A percentile compares a stretch with the other conserved stretches of the same genome.
phyloP scores from a whole-genome alignment of 2,888 invertebrate species.

The Sphecodes monilicornis region DNA sequence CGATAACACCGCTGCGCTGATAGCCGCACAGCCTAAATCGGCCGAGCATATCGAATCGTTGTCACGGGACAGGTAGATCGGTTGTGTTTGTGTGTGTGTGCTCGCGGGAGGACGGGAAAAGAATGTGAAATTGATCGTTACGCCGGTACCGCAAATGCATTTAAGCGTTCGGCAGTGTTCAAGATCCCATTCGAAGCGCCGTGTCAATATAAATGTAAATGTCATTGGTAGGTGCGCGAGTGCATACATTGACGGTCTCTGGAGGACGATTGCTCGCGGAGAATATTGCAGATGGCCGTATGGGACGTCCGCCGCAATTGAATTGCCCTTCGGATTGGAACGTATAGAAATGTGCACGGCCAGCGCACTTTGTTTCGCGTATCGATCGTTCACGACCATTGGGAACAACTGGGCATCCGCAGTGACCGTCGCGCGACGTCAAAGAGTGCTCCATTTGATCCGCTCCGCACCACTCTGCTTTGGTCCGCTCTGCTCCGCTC shows the following conservation, averaged over 20 bases:
- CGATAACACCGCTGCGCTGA: constrained; percentile 31
- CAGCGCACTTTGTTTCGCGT: constrained; percentile 73
- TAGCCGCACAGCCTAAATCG: constrained; percentile 31
- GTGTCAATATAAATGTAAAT: constrained; percentile 84
- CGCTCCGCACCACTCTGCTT: not conserved
- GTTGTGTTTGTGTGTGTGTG: not conserved
- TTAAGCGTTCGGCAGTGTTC: constrained; percentile 74
- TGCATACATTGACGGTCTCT: constrained; percentile 76
- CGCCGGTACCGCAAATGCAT: constrained; percentile 73
- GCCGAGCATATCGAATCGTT: constrained; percentile 15
- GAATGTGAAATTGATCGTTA: constrained; percentile 73
- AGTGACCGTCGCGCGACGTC: constrained; percentile 54
- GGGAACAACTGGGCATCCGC: constrained; percentile 54
- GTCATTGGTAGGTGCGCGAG: constrained; percentile 76
- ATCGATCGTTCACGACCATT: constrained; percentile 72
- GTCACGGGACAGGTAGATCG: not conserved
- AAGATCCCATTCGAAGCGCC: constrained; percentile 75
- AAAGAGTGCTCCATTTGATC: constrained; percentile 69
- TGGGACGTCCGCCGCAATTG: constrained; percentile 78
- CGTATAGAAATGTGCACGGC: constrained; percentile 74
- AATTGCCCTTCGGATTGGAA: constrained; percentile 79
- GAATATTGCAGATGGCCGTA: constrained; percentile 79
- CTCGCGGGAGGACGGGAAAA: constrained; percentile 20
- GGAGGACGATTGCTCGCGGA: constrained; percentile 76
- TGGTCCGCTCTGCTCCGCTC: not conserved